Base-by-base conservation (phyloP, 2,113 vertebrate species). In the Azemiops feae region DNA sequence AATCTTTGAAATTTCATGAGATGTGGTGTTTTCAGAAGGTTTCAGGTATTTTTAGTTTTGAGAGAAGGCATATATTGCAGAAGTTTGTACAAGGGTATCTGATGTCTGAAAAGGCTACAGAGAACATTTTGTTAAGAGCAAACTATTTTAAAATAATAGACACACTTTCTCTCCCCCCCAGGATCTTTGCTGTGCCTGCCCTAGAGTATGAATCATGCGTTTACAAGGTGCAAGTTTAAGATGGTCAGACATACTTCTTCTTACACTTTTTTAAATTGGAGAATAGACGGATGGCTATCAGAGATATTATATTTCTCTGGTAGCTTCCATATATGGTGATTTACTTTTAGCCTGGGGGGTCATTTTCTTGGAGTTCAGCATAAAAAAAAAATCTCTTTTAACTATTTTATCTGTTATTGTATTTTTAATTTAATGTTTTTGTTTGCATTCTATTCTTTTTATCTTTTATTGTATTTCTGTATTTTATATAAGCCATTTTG, bases 81-180 rank as follows among this genome's bases (percentile, higher is more conserved):
- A 81, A 22, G 2, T 43, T 43, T 81, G 74, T 39, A 81, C 34
- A 81, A 43, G 2, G 74, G 8, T 39, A 81, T 81, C 34, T 43
- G 34, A 81, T 22, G 18, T 6, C 6, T 74, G 69, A 74, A 74
- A 74, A 74, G 18, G n/a, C 16, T 39, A 39, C 18, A 39, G 18
- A 43, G 18, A 43, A 43, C 18, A 74, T n/a, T 74, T 74, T 74
- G n/a, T 34, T 5, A 43, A 81, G 34, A 43, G 74, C 1, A 9
- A 81, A 81, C 6, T 74, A 3, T 34, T 74, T 39, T 39, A 20
- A 74, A 74, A 74, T 74, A n/a, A 34, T 18, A 74, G 64, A 74
- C 64, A 74, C n/a, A 74, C 0, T 18, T 6, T 18, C 18, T 7
- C 18, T 16, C 20, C 12, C 1, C 12, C 0, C 1, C 0, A n/a